A percentile compares a stretch with the other conserved stretches of the same genome.
phyloP scores from a whole-genome alignment of 2,888 invertebrate genomes.

The Chalcis sispes region DNA sequence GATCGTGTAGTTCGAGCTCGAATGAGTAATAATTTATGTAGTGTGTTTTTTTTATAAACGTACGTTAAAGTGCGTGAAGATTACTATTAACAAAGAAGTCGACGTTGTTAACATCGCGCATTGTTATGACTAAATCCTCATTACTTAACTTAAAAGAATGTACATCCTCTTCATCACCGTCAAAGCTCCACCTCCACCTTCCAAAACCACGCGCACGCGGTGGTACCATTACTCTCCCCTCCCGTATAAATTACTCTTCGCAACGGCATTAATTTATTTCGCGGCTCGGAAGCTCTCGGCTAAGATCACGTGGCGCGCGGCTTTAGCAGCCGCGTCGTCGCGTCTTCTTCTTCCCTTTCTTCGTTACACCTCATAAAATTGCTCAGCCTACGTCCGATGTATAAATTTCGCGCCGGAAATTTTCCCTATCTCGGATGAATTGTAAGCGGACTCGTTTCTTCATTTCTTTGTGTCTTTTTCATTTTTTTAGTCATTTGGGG shows the following conservation, averaged over 20 bases:
- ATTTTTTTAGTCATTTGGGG: no score
- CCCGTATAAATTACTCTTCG: constrained; percentile 46
- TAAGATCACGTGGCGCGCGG: constrained; percentile 66
- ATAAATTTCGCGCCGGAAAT: neutral
- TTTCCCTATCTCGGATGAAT: neutral
- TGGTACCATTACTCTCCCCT: constrained; percentile 38
- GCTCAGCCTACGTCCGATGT: constrained; percentile 60
- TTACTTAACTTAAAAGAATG: no score
- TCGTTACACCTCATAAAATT: constrained; percentile 73
- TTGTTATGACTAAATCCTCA: no score
- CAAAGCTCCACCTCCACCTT: neutral
- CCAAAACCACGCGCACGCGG: neutral
- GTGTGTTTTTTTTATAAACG: no score
- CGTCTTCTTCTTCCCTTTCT: constrained; percentile 56
- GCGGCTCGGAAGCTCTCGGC: constrained; percentile 70
- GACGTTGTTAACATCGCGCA: no score
- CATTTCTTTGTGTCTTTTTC: no score
- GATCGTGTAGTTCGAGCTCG: neutral
- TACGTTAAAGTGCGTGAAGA: no score
- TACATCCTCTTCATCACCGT: no score
- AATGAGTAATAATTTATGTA: no score
- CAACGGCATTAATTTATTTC: constrained; percentile 50
- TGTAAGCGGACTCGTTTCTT: no score
- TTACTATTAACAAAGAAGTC: no score
- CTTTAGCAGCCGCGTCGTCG: constrained; percentile 10